Conservation (phyloP, 2,888 invertebrate species). For the Hydraecia micacea region DNA sequence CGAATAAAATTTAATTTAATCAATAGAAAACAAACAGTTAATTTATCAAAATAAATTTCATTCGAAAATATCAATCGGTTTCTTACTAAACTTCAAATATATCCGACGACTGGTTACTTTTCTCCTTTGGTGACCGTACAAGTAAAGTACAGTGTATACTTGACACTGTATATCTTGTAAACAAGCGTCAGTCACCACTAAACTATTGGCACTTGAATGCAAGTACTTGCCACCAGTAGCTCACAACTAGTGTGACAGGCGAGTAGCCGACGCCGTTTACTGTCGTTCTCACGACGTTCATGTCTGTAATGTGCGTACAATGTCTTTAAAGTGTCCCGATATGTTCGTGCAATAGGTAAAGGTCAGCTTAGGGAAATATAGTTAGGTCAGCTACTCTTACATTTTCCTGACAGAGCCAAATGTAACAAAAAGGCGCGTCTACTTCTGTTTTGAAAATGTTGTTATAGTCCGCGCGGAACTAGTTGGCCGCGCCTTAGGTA, state of each 20-base stretch:
- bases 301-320: conserved; percentile 17
- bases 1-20: too few species aligned
- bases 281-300: conserved; percentile 48
- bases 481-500: too few species aligned
- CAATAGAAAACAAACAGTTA: too few species aligned
- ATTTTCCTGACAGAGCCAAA: neutral
- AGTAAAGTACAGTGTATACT: conserved; percentile 41
- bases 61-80: too few species aligned
- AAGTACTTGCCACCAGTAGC: conserved; percentile 47
- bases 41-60: too few species aligned
- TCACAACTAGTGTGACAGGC: conserved; percentile 44
- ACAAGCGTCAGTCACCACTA: conserved; percentile 50
- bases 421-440: too few species aligned
- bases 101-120: too few species aligned
- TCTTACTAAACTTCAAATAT: too few species aligned
- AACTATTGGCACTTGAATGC: conserved; percentile 59
- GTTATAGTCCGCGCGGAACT: neutral
- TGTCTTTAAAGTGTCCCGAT: conserved; percentile 29
- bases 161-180: conserved; percentile 51
- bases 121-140: neutral
- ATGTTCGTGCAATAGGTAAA: neutral
- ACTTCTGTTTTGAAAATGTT: neutral
- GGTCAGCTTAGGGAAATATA: conserved; percentile 10
- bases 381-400: too few species aligned
- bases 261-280: conserved; percentile 33